Evolutionary conservation across 2,113 vertebrate species (phyloP).

Genomic region (Neogobius melanostomus): DNA sequence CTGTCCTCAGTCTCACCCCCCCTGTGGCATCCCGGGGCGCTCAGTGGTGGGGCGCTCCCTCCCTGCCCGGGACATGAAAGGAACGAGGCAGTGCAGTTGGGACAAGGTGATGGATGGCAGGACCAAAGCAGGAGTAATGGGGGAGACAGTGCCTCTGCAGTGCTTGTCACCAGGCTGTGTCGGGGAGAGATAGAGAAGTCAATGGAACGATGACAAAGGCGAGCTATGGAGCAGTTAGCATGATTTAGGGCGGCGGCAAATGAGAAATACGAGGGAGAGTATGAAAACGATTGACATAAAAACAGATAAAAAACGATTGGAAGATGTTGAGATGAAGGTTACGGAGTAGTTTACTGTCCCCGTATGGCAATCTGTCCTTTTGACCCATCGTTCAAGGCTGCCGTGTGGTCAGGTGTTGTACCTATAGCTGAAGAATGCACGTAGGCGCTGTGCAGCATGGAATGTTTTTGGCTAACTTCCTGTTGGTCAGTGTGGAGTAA

Average conservation of each 20-base stretch:
- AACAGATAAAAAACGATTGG: not conserved
- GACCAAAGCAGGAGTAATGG: not conserved
- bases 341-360: no score
- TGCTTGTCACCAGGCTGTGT: constrained; percentile 5
- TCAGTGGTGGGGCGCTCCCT: not conserved
- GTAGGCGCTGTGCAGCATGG: no score
- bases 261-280: constrained; percentile 11
- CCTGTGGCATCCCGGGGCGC: not conserved
- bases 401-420: no score
- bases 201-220: constrained; percentile 5
- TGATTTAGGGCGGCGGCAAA: constrained; percentile 18
- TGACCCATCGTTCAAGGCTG: not conserved
- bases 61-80: constrained; percentile 6
- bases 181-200: constrained; percentile 11
- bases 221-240: not conserved
- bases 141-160: not conserved
- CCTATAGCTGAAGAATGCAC: no score
- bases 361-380: not conserved
- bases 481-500: no score
- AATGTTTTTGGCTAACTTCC: no score
- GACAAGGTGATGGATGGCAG: constrained; percentile 23
- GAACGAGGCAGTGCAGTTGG: constrained; percentile 13
- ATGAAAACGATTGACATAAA: not conserved
- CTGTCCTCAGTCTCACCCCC: constrained; percentile 1
- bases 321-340: not conserved